Base-by-base conservation (phyloP, 2,797 vertebrate species). In the Hozukius guyotensis region DNA sequence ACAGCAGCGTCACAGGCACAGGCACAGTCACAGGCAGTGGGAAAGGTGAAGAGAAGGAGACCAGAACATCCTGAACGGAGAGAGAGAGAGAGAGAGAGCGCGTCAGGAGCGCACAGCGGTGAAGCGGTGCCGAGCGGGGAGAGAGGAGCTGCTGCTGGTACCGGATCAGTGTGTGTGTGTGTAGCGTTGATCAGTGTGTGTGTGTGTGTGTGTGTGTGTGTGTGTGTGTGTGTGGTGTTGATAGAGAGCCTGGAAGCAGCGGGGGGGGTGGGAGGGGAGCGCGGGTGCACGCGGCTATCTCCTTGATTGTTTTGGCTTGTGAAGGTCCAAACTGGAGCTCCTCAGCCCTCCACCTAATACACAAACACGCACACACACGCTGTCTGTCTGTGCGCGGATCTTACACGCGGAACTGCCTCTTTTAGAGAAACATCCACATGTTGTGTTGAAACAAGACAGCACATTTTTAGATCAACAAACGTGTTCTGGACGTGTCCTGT, bases 241-340 rank as follows among this genome's bases (percentile, higher is more conserved):
- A 72, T 2, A 55, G 16, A 29, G 82, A 78, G 76, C 20, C 13
- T 59, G 74, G 55, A 4, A 73, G 34, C 65, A 49, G 79, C 32
- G 8, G 55, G 55, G 59, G 14, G n/a, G 6, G 2, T 5, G 12
- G 8, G 6, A 1, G 36, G 73, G 70, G 87, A 89, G 92, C 66
- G 10, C 29, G n/a, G 83, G 87, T 84, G 83, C 83, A 87, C 89
- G 87, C 90, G 7, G 85, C 72, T 73, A 93, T 92, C 88, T 93
- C 91, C 90, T 52, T 92, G 86, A 89, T 85, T 83, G 36, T 24
- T 29, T n/a, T 65, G 75, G 84, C 73, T 61, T 87, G 83, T 73
- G 85, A 89, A 82, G 88, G 71, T 91, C 92, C 88, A 88, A 72
- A 84, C 78, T 82, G 82, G 72, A 89, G 79, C 72, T 72, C 52